Evolutionary conservation across 2,888 invertebrate species (phyloP).

Genomic region (Tribolium freemani): DNA sequence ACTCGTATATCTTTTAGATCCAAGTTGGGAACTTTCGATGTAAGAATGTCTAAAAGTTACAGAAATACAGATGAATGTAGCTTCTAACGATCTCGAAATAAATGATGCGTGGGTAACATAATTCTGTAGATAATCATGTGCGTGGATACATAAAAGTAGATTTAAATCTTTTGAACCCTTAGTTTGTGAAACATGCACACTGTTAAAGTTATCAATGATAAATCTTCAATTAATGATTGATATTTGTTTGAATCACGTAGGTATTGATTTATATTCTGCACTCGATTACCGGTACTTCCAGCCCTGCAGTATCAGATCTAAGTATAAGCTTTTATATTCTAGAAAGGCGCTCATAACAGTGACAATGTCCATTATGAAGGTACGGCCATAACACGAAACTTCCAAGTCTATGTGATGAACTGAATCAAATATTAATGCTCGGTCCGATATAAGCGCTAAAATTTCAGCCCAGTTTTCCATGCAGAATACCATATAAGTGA

Average conservation of each 20-base stretch:
- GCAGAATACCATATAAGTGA: conserved; percentile 12
- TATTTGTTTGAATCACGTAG: no score
- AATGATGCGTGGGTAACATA: neutral
- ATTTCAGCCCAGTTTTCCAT: conserved; percentile 29
- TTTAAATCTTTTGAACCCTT: no score
- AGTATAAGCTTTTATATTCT: conserved; percentile 1
- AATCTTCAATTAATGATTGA: no score
- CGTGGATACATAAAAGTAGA: no score
- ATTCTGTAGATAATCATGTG: neutral
- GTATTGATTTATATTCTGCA: no score
- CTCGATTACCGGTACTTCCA: neutral
- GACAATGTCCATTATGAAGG: neutral
- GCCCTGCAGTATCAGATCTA: neutral
- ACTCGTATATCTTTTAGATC: neutral
- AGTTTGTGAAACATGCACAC: no score
- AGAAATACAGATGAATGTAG: neutral
- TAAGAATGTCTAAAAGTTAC: neutral
- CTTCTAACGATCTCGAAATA: neutral
- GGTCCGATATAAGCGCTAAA: conserved; percentile 18
- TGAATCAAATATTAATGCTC: conserved; percentile 28
- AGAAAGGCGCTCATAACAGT: neutral
- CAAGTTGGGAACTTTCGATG: neutral
- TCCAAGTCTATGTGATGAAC: conserved; percentile 1
- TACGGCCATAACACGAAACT: neutral
- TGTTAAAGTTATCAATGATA: no score